Evolutionary conservation across 2,797 vertebrate genomes (phyloP).

Genomic region (Melanotaenia parkinsoni): DNA sequence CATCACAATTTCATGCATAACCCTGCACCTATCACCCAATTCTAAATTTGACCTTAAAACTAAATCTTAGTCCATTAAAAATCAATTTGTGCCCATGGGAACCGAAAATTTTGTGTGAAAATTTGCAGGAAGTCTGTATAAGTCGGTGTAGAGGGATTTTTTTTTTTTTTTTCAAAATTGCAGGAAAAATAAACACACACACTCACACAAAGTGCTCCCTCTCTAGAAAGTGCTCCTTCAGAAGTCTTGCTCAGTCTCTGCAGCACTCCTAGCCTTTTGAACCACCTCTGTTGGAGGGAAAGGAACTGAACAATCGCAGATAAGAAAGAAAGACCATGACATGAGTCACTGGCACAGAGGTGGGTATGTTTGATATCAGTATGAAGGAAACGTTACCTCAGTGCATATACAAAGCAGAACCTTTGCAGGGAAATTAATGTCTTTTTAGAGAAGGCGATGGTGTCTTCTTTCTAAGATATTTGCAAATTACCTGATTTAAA

Average conservation of each 20-base stretch:
- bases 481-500: neutral
- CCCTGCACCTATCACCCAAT: neutral
- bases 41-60: neutral
- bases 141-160: neutral
- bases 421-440: slow-evolving; percentile 25
- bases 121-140: neutral
- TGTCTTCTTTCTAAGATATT: neutral
- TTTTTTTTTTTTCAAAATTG: neutral
- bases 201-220: slow-evolving; percentile 6
- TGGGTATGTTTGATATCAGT: slow-evolving; percentile 14
- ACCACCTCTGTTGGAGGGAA: slow-evolving; percentile 66
- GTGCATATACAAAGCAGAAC: neutral
- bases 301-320: slow-evolving; percentile 48
- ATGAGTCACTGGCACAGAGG: slow-evolving; percentile 36
- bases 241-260: slow-evolving; percentile 62
- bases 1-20: neutral
- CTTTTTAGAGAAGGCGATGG: slow-evolving; percentile 1
- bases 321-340: slow-evolving; percentile 36
- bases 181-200: neutral
- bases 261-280: slow-evolving; percentile 72
- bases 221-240: slow-evolving; percentile 48
- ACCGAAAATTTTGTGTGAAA: neutral
- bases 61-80: neutral
- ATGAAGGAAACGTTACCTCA: slow-evolving; percentile 10
- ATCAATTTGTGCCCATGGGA: neutral